These are phyloP conservation scores for Hipposideros armiger DNA, from an alignment of 2,113 vertebrate species.

Conservation along the genomic window DNA sequence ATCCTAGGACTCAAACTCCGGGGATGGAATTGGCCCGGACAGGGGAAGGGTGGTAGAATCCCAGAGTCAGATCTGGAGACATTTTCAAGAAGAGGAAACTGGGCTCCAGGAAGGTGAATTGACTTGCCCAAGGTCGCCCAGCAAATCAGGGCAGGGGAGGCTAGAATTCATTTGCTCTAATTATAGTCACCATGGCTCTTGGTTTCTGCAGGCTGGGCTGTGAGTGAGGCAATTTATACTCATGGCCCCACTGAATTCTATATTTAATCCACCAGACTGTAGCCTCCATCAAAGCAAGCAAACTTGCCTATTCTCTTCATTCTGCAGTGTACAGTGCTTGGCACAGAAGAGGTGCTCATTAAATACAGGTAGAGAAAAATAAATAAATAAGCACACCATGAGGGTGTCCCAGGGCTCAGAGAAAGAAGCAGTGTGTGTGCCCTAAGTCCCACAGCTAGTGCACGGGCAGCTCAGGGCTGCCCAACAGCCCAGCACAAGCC, in stretches of 20 bases:
- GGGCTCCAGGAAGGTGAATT: neutral
- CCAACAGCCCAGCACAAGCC: neutral
- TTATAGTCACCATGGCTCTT: conserved; percentile 58
- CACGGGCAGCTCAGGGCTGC: no score
- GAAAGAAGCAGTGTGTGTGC: neutral
- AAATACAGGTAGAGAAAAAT: neutral
- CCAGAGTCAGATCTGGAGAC: neutral
- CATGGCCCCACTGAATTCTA: conserved; percentile 61
- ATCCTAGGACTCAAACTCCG: neutral
- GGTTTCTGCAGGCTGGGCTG: conserved; percentile 2
- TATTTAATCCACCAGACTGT: conserved; percentile 74
- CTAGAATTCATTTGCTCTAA: conserved; percentile 47
- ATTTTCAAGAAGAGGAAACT: neutral
- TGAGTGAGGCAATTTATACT: conserved; percentile 30
- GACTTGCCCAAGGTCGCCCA: conserved; percentile 64
- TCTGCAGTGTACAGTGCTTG: neutral
- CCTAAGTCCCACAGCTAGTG: neutral
- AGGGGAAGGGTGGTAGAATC: neutral
- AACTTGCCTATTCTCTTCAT: neutral
- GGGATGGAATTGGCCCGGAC: neutral
- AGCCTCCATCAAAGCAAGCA: neutral
- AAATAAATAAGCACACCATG: neutral
- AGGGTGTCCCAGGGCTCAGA: neutral
- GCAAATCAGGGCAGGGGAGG: neutral
- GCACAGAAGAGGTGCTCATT: neutral